Evolutionary conservation across 2,113 vertebrate genomes (phyloP), one percentile per base, ranked within the genome.

Genomic region (Tylochromis polylepis): DNA sequence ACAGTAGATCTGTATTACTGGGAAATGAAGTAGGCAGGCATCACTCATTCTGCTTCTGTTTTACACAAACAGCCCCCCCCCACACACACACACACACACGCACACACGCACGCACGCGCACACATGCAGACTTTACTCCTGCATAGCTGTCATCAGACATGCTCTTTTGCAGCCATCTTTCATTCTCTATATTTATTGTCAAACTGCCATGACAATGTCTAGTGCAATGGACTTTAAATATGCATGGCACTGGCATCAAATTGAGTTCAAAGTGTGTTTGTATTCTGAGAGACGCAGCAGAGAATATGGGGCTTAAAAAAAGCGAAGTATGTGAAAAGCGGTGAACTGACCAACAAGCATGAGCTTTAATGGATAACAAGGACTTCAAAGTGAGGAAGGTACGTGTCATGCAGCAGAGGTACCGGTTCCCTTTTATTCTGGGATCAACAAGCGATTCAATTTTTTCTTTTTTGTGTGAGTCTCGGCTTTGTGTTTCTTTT

Each of bases 141-240:
- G 62, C 14, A 9, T 80, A 82, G 58, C 91, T 90, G 89, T 83
- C 94, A 93, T 93, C 89, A 93, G 84, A 86, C 85, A 89, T 90
- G 89, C 92, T 88, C 88, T 91, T 89, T 92, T 89, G 85, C 59
- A 87, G 80, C 72, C 53, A 81, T 90, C 86, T 85, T 91, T 79
- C 84, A 62, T 83, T 90, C 82, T 83, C 58, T 80, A 11, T 80
- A 84, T 85, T 88, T 85, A 77, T 70, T 86, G 88, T 91, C 89
- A 85, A 85, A 65, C 67, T 89, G 85, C 86, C 83, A 41, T 91
- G 88, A 84, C 82, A 91, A 49, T 57, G 84, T 90, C 83, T 77
- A 8, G 18, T 46, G 86, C 86, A 60, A 49, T 65, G 27, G 78
- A 72, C 81, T 89, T 92, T 85, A 91, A 91, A 94, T 91, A 89